Percentiles rank a stretch among this genome's conserved stretches.
Evolutionary conservation across 2,888 invertebrate species (phyloP).

Genomic region (Torymus auratus): DNA sequence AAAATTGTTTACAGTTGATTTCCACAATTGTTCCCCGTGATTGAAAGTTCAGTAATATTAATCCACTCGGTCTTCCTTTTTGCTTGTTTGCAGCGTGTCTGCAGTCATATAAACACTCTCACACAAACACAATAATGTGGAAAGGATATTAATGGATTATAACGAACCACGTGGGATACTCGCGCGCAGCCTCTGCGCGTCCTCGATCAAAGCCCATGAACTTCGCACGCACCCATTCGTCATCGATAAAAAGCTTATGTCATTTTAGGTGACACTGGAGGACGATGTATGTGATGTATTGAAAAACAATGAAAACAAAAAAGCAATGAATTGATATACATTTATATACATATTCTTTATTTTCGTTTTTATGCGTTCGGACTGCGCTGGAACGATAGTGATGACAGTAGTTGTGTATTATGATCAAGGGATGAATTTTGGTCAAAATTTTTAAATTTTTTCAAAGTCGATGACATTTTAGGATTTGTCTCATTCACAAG

Average conservation of each 20-base stretch:
- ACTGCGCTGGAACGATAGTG: slow-evolving; percentile 26
- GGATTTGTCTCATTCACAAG: slow-evolving; percentile 25
- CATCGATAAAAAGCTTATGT: slow-evolving; percentile 58
- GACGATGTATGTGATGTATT: slow-evolving; percentile 59
- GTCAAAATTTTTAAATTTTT: slow-evolving; percentile 10
- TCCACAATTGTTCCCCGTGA: slow-evolving; percentile 15
- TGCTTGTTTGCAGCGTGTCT: slow-evolving; percentile 69
- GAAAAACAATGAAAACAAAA: slow-evolving; percentile 38
- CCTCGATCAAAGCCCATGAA: slow-evolving; percentile 34
- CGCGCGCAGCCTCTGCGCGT: not conserved
- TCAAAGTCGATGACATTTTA: slow-evolving; percentile 4
- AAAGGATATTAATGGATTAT: not conserved
- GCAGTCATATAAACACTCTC: slow-evolving; percentile 37
- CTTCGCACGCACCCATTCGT: slow-evolving; percentile 41
- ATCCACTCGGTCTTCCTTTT: slow-evolving; percentile 67
- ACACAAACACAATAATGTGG: no score
- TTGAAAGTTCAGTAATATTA: slow-evolving; percentile 63
- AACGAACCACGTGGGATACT: no score
- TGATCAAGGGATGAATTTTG: slow-evolving; percentile 2
- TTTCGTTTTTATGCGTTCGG: no score
- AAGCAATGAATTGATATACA: not conserved
- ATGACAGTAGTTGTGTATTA: not conserved
- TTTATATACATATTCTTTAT: no score
- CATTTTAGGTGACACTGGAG: slow-evolving; percentile 77
- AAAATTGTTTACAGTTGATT: slow-evolving; percentile 25